These are phyloP conservation scores for Heliopora coerulea DNA, from an alignment of 92 coral and sea anemone species.

Conservation along the genomic window DNA sequence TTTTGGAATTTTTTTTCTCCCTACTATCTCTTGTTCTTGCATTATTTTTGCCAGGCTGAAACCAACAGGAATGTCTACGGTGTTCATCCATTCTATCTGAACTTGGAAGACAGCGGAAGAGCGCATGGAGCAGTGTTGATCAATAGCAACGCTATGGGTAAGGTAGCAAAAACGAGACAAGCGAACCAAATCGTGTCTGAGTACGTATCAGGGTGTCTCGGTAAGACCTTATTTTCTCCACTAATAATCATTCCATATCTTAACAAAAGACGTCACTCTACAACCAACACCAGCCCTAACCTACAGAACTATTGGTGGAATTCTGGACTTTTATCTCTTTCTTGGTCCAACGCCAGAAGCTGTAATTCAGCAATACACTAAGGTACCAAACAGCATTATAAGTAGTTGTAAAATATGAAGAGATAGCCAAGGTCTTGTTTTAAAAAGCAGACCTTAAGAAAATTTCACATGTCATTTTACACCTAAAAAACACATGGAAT, in stretches of 20 bases:
- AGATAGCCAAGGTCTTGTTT: too few species aligned
- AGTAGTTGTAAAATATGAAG: too few species aligned
- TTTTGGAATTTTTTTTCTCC: too few species aligned
- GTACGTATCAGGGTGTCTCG: not conserved
- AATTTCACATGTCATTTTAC: too few species aligned
- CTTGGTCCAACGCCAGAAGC: constrained; percentile 87
- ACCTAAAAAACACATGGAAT: too few species aligned
- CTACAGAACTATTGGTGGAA: constrained; percentile 87
- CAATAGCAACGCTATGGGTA: constrained; percentile 95
- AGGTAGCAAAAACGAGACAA: not conserved
- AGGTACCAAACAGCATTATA: too few species aligned
- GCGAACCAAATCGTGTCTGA: too few species aligned
- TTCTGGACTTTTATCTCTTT: constrained; percentile 86
- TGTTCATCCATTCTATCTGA: constrained; percentile 83
- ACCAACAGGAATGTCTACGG: constrained; percentile 69
- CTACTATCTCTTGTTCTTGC: too few species aligned
- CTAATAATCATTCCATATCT: not conserved
- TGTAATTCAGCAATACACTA: constrained; percentile 85
- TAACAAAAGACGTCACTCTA: constrained; percentile 65
- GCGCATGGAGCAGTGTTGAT: constrained; percentile 88
- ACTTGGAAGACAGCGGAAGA: constrained; percentile 78
- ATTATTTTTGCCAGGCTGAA: not conserved
- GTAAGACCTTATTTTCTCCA: not conserved
- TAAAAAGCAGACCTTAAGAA: too few species aligned
- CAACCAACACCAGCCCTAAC: constrained; percentile 97